These are phyloP conservation scores for Hemiscyllium ocellatum DNA, from an alignment of 2,113 vertebrate species.

Conservation along the genomic window DNA sequence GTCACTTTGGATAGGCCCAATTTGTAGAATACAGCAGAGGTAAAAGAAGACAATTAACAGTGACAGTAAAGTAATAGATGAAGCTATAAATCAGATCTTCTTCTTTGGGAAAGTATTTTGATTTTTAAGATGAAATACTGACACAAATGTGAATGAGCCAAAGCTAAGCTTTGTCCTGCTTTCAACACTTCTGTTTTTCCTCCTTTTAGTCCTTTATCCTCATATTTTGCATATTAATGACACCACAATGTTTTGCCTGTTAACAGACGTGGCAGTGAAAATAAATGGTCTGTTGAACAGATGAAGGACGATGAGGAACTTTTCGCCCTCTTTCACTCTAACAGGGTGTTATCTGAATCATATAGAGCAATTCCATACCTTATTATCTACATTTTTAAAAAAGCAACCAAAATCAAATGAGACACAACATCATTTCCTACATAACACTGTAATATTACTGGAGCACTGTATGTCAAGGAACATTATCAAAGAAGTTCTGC, in stretches of 20 bases:
- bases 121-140: constrained; percentile 94
- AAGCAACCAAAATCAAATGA: not conserved
- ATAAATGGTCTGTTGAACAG: not conserved
- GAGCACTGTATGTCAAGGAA: not conserved
- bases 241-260: not conserved
- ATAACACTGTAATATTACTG: not conserved
- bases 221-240: constrained; percentile 25
- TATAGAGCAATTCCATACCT: not conserved
- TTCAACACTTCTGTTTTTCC: constrained; percentile 61
- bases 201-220: constrained; percentile 12
- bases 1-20: constrained; percentile 99
- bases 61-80: constrained; percentile 99
- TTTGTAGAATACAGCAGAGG: constrained; percentile 99
- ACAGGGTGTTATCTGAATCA: constrained; percentile 9
- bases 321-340: constrained; percentile 11
- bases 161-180: constrained; percentile 71
- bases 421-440: not conserved
- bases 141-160: constrained; percentile 81
- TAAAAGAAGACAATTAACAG: constrained; percentile 99
- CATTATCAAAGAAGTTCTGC: not conserved
- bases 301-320: constrained; percentile 6
- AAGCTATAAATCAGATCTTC: constrained; percentile 99
- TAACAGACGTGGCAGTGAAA: not conserved
- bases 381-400: constrained; percentile 25
- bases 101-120: constrained; percentile 96